Percentiles rank a stretch among this genome's conserved stretches.
These are phyloP conservation scores for Hemistola chrysoprasaria DNA, from an alignment of 2,888 invertebrate genomes.

Conservation along the genomic window DNA sequence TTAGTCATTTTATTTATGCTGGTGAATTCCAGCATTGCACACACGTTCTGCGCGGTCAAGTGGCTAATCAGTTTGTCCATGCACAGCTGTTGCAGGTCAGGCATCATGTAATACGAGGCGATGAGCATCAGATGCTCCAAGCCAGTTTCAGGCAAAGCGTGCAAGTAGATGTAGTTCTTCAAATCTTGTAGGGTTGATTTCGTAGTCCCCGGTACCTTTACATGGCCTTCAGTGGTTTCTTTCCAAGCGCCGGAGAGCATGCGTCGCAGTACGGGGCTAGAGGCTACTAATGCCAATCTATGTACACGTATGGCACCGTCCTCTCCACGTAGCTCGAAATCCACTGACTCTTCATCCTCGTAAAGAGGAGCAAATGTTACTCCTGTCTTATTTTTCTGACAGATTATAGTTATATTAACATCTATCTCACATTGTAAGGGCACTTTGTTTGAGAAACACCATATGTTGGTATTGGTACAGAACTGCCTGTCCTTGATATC, in stretches of 20 bases:
- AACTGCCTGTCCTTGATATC: conserved; percentile 37
- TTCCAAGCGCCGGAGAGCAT: conserved; percentile 53
- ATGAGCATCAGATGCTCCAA: conserved; percentile 47
- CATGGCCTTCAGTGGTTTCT: conserved; percentile 43
- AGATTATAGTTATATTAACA: conserved; percentile 41
- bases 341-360: conserved; percentile 48
- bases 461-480: conserved; percentile 45
- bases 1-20: conserved; percentile 42
- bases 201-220: conserved; percentile 45
- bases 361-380: conserved; percentile 42
- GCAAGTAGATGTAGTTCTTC: conserved; percentile 51
- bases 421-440: conserved; percentile 41
- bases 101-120: conserved; percentile 51
- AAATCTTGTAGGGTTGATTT: conserved; percentile 43
- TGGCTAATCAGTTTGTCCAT: conserved; percentile 40
- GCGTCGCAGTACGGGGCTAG: conserved; percentile 47
- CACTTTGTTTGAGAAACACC: conserved; percentile 39
- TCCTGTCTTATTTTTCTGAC: conserved; percentile 32
- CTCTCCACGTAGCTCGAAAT: conserved; percentile 49
- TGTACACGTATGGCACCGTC: conserved; percentile 52
- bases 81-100: conserved; percentile 49
- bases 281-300: conserved; percentile 45
- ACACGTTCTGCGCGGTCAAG: conserved; percentile 22
- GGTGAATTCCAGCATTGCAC: conserved; percentile 47
- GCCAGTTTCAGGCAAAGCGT: conserved; percentile 40